Percentiles rank a stretch among this genome's conserved stretches.
Conservation (phyloP, 2,113 vertebrate species). For the Rhynchomys soricoides region DNA sequence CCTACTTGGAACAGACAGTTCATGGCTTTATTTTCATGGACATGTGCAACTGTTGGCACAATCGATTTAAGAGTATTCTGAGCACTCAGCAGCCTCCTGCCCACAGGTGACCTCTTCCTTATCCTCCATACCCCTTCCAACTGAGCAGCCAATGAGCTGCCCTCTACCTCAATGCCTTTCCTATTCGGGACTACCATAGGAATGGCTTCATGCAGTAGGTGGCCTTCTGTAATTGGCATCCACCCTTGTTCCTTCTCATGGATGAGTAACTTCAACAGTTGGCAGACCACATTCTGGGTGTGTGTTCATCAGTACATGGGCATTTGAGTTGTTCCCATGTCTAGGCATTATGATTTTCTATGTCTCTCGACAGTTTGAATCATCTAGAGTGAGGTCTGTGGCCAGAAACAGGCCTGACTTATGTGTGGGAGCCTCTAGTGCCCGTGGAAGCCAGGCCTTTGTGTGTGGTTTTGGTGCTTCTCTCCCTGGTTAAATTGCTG, state of each 20-base stretch:
- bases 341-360: neutral
- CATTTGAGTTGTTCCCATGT: neutral
- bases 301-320: neutral
- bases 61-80: neutral
- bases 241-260: neutral
- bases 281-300: neutral
- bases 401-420: neutral
- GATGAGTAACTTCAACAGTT: neutral
- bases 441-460: neutral
- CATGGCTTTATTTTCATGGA: neutral
- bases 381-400: neutral
- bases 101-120: neutral
- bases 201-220: neutral
- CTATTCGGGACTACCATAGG: neutral
- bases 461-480: neutral
- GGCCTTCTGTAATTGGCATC: neutral
- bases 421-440: neutral
- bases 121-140: neutral
- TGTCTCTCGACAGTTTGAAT: neutral
- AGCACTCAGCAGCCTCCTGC: neutral
- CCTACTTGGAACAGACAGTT: neutral
- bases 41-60: neutral
- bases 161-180: neutral
- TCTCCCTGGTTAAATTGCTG: neutral
- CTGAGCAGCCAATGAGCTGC: neutral